Evolutionary conservation across 2,888 invertebrate genomes (phyloP).

Genomic region (Axea sp.): DNA sequence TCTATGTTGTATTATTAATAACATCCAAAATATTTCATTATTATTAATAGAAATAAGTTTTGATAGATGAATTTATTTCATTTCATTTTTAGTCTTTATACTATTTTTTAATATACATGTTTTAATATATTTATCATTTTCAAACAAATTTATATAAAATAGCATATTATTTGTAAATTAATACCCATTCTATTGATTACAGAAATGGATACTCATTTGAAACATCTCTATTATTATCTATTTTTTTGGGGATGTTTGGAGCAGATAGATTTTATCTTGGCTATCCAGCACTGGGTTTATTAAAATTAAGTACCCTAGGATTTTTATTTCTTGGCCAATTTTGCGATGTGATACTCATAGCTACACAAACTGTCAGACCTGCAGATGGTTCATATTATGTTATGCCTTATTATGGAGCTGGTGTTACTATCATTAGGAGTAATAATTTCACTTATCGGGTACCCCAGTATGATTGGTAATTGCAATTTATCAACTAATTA

Average conservation of each 20-base stretch:
- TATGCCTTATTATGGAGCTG: constrained; percentile 95
- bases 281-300: constrained; percentile 95
- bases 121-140: too few relatives aligned
- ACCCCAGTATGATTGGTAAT: constrained; percentile 88
- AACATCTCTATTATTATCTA: constrained; percentile 93
- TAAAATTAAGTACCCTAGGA: constrained; percentile 97
- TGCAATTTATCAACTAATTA: neutral
- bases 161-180: too few relatives aligned
- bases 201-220: constrained; percentile 97
- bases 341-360: constrained; percentile 95
- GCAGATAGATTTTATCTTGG: constrained; percentile 99
- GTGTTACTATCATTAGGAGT: constrained; percentile 88
- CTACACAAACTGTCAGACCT: constrained; percentile 95
- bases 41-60: too few relatives aligned
- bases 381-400: constrained; percentile 97
- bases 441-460: constrained; percentile 92
- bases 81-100: too few relatives aligned
- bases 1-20: too few relatives aligned
- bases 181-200: constrained; percentile 74
- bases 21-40: too few relatives aligned
- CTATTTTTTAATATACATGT: too few relatives aligned
- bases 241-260: constrained; percentile 99
- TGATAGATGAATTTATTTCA: too few relatives aligned
- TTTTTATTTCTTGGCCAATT: constrained; percentile 98
- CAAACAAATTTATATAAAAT: too few relatives aligned